Evolutionary conservation across 2,797 vertebrate genomes (phyloP).

Genomic region (Nyctibius grandis): DNA sequence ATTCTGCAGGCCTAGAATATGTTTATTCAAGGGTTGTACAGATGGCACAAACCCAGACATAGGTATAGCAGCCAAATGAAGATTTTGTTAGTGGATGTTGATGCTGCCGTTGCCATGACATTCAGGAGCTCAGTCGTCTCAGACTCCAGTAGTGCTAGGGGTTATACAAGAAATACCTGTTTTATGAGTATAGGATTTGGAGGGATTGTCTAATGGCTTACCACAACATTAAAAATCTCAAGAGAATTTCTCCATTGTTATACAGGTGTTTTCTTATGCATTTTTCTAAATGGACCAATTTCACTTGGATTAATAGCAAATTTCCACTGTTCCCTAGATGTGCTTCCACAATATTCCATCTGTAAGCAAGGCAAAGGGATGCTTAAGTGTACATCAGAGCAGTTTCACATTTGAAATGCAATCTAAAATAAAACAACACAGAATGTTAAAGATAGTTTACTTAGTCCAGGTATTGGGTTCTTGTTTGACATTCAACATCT

Average conservation of each 20-base stretch:
- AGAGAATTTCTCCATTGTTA: not conserved
- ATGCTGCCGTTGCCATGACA: not conserved
- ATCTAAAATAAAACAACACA: not conserved
- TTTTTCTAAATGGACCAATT: not conserved
- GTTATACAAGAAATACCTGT: not conserved
- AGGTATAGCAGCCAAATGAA: not conserved
- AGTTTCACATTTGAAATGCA: not conserved
- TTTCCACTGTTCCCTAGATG: not conserved
- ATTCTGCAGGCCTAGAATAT: not conserved
- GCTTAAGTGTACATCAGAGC: not conserved
- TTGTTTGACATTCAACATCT: not conserved
- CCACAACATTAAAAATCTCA: not conserved
- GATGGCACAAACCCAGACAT: not conserved
- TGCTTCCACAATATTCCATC: not conserved
- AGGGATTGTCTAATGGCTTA: not conserved
- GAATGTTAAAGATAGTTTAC: not conserved
- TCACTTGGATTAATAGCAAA: not conserved
- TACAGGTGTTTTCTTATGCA: not conserved
- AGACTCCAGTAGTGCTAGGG: not conserved
- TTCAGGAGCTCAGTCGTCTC: not conserved
- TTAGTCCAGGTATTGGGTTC: not conserved
- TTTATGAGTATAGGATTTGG: not conserved
- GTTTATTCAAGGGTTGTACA: not conserved
- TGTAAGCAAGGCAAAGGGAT: not conserved
- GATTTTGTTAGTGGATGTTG: not conserved